Evolutionary conservation across 2,888 invertebrate species (phyloP), one percentile per base, ranked within the genome.

Genomic region (Diplazon laetatorius): DNA sequence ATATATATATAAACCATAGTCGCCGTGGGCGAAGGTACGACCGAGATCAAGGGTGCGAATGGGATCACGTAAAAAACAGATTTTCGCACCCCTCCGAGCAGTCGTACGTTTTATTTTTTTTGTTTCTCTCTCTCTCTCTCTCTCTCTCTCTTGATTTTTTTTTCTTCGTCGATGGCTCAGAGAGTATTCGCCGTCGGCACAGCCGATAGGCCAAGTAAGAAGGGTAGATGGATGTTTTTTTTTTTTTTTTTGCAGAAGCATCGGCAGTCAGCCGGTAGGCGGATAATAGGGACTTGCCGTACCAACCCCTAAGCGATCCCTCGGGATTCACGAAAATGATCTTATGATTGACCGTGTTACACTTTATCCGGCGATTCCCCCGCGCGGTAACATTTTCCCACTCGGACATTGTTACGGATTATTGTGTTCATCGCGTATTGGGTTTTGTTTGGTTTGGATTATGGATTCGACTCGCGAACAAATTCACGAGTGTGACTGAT

Each of bases 281-380:
- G 72, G 75, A 69, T 77, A 80, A 80, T 80, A 57, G 70, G 76
- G 66, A 78, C 70, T 78, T 76, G 78, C 70, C 69, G 30, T 30
- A 52, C 70, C 48, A 65, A 62, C 66, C 83, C 82, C 82, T 89
- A 89, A 91, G 88, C 85, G 90, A 87, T 88, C 91, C 89, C 90
- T 76, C 69, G 89, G 88, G 91, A 87, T 83, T 80, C 82, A 65
- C 82, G 80, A 83, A 83, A 90, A 90, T 87, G 90, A 91, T 90
- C 88, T 90, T 91, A 91, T 91, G 91, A 91, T 91, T 90, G 91
- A 91, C 91, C 91, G 88, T 84, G 89, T 6, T 2, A 90, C 90
- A 88, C 87, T 62, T 18, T 25, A 30, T n/a, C n/a, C n/a, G n/a
- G 80, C 82, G 84, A 86, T 82, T 88, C 90, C 90, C 89, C 46